phyloP scores from a whole-genome alignment of 2,888 invertebrate genomes.

The Drosophila koepferae region DNA sequence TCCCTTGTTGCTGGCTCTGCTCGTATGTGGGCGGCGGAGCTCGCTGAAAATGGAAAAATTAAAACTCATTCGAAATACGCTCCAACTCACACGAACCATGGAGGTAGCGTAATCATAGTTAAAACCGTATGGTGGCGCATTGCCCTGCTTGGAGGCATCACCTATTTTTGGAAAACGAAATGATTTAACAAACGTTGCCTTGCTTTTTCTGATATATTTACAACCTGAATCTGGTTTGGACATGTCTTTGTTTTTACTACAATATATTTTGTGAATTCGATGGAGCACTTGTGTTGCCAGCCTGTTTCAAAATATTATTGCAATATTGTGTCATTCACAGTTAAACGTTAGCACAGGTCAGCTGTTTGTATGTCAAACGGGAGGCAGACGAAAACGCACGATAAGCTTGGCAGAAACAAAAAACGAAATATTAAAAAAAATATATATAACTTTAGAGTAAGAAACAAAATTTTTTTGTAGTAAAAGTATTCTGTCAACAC shows the following conservation, averaged over 20 bases:
- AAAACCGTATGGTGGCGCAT: slow-evolving; percentile 57
- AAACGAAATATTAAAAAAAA: slow-evolving; percentile 18
- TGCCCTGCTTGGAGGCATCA: slow-evolving; percentile 13
- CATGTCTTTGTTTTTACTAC: slow-evolving; percentile 67
- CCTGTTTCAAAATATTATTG: slow-evolving; percentile 2
- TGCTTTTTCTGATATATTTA: neutral
- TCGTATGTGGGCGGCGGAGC: slow-evolving; percentile 84
- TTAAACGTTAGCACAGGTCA: slow-evolving; percentile 22
- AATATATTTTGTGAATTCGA: slow-evolving; percentile 32
- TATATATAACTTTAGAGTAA: neutral
- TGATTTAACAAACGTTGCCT: neutral
- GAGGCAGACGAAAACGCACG: slow-evolving; percentile 43
- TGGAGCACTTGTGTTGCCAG: slow-evolving; percentile 28
- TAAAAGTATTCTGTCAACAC: neutral
- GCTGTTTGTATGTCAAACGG: slow-evolving; percentile 59
- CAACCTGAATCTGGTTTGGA: slow-evolving; percentile 50
- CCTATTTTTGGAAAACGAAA: slow-evolving; percentile 19
- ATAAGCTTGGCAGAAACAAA: slow-evolving; percentile 44
- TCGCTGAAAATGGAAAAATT: slow-evolving; percentile 57
- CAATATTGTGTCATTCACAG: slow-evolving; percentile 31
- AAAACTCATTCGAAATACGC: neutral
- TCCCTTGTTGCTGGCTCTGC: slow-evolving; percentile 74
- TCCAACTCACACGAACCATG: slow-evolving; percentile 50
- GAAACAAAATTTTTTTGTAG: slow-evolving; percentile 14
- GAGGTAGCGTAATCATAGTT: slow-evolving; percentile 46